Evolutionary conservation across 2,888 invertebrate genomes (phyloP).

Genomic region (Acrocyrtus sp.): DNA sequence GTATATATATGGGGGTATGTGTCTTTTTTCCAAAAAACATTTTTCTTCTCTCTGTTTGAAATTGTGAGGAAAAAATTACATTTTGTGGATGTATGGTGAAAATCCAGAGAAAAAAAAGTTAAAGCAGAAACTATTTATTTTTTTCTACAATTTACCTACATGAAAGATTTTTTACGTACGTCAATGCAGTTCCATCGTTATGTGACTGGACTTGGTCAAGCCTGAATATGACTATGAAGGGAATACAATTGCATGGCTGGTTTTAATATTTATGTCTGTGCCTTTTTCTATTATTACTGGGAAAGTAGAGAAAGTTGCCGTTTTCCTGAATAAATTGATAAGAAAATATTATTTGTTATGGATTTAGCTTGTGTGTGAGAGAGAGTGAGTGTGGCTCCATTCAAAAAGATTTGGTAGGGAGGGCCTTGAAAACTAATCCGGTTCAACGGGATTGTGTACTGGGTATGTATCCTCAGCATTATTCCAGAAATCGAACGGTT

Average conservation of each 20-base stretch:
- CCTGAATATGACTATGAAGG: no score
- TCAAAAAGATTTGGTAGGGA: conserved; percentile 5
- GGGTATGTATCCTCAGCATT: conserved; percentile 8
- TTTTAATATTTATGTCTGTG: no score
- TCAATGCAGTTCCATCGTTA: conserved; percentile 11
- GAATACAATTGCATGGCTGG: no score
- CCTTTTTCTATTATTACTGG: no score
- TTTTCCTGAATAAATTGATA: conserved; percentile 21
- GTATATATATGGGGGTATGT: conserved; percentile 3
- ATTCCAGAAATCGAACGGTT: no score
- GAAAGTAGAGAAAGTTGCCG: conserved; percentile 3
- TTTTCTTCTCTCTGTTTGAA: conserved; percentile 14
- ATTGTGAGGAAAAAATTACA: conserved; percentile 22
- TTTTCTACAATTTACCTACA: no score
- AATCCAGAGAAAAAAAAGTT: no score
- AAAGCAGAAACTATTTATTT: no score
- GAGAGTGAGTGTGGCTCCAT: no score
- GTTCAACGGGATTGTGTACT: not conserved
- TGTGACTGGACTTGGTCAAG: conserved; percentile 17
- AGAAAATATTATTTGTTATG: conserved; percentile 33
- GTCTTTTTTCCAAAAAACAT: conserved; percentile 19
- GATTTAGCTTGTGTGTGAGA: no score
- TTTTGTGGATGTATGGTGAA: no score
- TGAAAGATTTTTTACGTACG: no score
- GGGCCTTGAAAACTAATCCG: conserved; percentile 14